These are phyloP conservation scores for Polydesmus complanatus DNA, from an alignment of 2,888 invertebrate species.

Conservation along the genomic window DNA sequence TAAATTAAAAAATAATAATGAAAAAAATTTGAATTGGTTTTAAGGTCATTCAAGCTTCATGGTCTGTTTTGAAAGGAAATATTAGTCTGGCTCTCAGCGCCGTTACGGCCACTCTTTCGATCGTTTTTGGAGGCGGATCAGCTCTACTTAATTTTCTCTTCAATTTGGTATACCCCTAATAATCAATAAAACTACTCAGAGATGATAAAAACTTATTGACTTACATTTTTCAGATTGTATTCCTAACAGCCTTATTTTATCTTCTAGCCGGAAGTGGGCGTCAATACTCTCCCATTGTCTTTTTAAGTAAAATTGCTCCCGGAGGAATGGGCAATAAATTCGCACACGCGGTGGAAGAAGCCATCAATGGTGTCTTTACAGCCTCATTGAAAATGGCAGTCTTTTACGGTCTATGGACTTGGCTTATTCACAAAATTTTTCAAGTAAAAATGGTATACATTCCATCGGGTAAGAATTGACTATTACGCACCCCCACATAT, in stretches of 20 bases:
- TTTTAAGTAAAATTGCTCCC: conserved; percentile 66
- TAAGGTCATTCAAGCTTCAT: conserved; percentile 62
- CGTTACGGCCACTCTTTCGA: conserved; percentile 70
- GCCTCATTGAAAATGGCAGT: conserved; percentile 93
- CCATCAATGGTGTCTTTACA: conserved; percentile 84
- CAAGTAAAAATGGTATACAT: conserved; percentile 86
- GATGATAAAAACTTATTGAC: too few species aligned
- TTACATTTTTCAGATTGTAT: conserved; percentile 59
- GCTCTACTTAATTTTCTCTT: conserved; percentile 74
- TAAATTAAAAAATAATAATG: neutral
- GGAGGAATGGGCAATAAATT: conserved; percentile 35
- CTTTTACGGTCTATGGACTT: conserved; percentile 96
- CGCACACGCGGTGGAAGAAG: conserved; percentile 68
- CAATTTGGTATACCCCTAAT: conserved; percentile 47
- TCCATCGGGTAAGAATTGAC: conserved; percentile 54
- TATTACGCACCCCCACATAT: neutral
- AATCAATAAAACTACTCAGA: neutral
- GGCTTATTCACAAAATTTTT: conserved; percentile 91
- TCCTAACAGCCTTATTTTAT: conserved; percentile 92
- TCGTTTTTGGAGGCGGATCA: conserved; percentile 77
- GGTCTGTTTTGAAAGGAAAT: conserved; percentile 85
- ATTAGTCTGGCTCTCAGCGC: conserved; percentile 70
- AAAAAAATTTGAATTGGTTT: too few species aligned
- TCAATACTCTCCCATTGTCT: conserved; percentile 83
- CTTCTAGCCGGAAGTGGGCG: conserved; percentile 70